These are phyloP conservation scores for Eciton burchellii DNA, from an alignment of 1,140 invertebrate species.

Conservation along the genomic window DNA sequence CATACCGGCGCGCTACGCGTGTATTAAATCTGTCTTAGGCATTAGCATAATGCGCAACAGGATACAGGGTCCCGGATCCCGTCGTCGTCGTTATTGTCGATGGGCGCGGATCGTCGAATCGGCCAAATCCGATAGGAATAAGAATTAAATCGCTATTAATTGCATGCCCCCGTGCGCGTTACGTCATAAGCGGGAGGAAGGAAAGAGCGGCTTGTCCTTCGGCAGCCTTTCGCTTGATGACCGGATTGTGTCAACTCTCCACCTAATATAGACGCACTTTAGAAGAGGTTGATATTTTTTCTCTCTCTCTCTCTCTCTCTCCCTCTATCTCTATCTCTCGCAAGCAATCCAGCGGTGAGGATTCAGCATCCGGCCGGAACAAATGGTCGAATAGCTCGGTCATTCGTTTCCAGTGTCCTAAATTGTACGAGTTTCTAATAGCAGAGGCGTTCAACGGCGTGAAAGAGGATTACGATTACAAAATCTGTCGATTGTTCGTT, in stretches of 20 bases:
- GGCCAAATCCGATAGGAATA: background rate
- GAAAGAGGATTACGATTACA: background rate
- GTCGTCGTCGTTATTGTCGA: too few species aligned
- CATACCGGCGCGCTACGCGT: slow-evolving; percentile 23
- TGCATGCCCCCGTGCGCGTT: background rate
- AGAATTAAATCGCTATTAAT: slow-evolving; percentile 30
- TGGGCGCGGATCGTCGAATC: slow-evolving; percentile 3
- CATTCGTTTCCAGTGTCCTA: too few species aligned
- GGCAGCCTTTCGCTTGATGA: background rate
- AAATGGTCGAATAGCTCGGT: too few species aligned
- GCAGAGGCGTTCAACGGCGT: too few species aligned
- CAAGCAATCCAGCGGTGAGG: background rate
- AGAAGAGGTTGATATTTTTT: background rate
- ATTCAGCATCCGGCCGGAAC: too few species aligned
- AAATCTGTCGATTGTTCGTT: slow-evolving; percentile 8
- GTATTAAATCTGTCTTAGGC: slow-evolving; percentile 52
- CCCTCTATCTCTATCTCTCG: too few species aligned
- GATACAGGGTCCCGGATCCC: background rate
- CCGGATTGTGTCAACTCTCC: background rate
- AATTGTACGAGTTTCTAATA: too few species aligned
- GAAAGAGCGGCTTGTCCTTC: background rate
- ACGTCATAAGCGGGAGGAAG: slow-evolving; percentile 3
- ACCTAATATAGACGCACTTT: background rate
- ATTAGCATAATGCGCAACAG: slow-evolving; percentile 54
- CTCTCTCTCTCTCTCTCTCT: too few species aligned